These are phyloP conservation scores for Thunnus albacares DNA, from an alignment of 2,797 vertebrate genomes.

Conservation along the genomic window DNA sequence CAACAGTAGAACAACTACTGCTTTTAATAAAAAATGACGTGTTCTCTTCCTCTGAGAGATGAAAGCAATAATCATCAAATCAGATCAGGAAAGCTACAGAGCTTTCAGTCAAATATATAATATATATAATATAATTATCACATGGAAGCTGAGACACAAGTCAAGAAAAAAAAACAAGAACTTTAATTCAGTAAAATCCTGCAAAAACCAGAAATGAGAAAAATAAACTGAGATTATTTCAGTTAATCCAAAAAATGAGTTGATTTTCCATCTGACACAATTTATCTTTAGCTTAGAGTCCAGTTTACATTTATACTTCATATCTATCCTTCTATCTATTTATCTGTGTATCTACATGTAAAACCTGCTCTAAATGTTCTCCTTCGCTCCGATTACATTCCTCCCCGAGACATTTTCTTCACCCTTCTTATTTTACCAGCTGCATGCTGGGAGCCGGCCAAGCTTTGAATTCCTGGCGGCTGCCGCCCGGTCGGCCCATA, in stretches of 20 bases:
- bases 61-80: conserved; percentile 1
- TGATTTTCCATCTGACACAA: background rate
- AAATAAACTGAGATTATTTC: background rate
- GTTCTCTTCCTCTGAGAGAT: background rate
- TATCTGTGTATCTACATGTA: background rate
- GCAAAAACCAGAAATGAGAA: too few species aligned
- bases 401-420: conserved; percentile 22
- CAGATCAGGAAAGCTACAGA: background rate
- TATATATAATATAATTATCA: background rate
- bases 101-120: too few species aligned
- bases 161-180: too few species aligned
- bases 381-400: conserved; percentile 21
- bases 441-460: conserved; percentile 56
- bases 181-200: too few species aligned
- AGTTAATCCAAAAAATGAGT: background rate
- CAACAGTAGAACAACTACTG: too few species aligned
- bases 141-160: background rate
- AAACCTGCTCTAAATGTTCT: background rate
- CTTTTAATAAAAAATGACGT: too few species aligned
- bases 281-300: too few species aligned
- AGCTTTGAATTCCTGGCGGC: conserved; percentile 50
- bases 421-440: conserved; percentile 55
- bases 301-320: background rate
- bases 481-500: background rate
- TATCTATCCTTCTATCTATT: background rate